Evolutionary conservation across 2,113 vertebrate genomes (phyloP), one percentile per base, ranked within the genome.

Genomic region (Rhabdornis inornatus): DNA sequence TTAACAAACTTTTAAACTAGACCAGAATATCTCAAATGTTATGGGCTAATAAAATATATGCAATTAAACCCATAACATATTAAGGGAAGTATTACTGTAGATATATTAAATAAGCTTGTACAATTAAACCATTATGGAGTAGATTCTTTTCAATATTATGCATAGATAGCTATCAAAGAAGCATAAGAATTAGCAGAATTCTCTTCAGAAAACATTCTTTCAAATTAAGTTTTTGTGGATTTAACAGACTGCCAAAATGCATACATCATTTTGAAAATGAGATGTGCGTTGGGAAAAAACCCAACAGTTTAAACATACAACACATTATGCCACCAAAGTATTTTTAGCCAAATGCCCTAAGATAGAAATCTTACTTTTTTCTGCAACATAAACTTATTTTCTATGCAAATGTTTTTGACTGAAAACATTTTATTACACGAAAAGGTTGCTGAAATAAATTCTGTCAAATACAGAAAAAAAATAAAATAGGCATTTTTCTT

Each of bases 391-490:
- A 63, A 55, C 59, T 91, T 63, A 60, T 65, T 90, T 92, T 65
- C 55, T 63, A 77, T 53, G 85, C 40, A 88, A 83, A 47, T 35
- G 18, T 17, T 82, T 87, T 76, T 83, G 59, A 90, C 61, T 71
- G 24, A 78, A 81, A 87, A 64, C 10, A 30, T 37, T 90, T 64
- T 68, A 65, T 60, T 57, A 83, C 37, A 47, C 25, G 71, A 75
- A 91, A 84, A 84, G 55, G 20, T 17, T 68, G 63, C 47, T 84
- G 91, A 84, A 90, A 87, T 75, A 92, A 90, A 39, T 75, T 96
- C 89, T 92, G 92, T 72, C 72, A 92, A 84, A 95, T 49, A 94
- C 40, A 87, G 83, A 75, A 81, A 81, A 64, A 79, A 42, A 49
- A 40, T 33, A 11, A 77, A 89, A 44, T 13, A 47, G 35, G n/a